A percentile compares a stretch with the other conserved stretches of the same genome.
These are phyloP conservation scores for Lasioglossum morio DNA, from an alignment of 2,888 invertebrate species.

Conservation along the genomic window DNA sequence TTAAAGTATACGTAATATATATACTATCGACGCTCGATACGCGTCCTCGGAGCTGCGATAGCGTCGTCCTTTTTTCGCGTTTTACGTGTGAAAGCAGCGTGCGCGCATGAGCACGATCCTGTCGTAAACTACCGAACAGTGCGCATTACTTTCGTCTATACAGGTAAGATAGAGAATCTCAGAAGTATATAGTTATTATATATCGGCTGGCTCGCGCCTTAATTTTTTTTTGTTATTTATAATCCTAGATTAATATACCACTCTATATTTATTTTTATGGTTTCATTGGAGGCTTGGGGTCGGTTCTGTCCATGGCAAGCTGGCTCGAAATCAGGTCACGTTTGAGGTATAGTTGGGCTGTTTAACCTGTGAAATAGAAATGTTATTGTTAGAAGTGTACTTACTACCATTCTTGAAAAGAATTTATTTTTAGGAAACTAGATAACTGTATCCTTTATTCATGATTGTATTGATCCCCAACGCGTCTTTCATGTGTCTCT, in stretches of 20 bases:
- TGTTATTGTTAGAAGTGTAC: not conserved
- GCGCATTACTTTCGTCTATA: slow-evolving; percentile 69
- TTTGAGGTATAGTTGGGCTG: slow-evolving; percentile 71
- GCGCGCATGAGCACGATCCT: slow-evolving; percentile 68
- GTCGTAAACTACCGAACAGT: slow-evolving; percentile 66
- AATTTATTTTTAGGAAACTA: not conserved
- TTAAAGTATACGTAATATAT: slow-evolving; percentile 70
- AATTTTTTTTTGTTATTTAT: slow-evolving; percentile 62
- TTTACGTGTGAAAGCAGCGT: slow-evolving; percentile 65
- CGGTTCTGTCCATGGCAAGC: slow-evolving; percentile 80
- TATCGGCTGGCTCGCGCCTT: slow-evolving; percentile 61
- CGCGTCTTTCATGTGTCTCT: not conserved
- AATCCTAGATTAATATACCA: slow-evolving; percentile 76
- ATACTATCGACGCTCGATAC: slow-evolving; percentile 69
- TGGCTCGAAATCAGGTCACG: slow-evolving; percentile 78
- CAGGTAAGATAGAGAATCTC: slow-evolving; percentile 67
- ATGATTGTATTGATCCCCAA: not conserved
- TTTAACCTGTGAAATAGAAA: slow-evolving; percentile 72
- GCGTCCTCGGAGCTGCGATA: slow-evolving; percentile 63
- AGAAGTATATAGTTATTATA: slow-evolving; percentile 70
- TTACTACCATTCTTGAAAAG: not conserved
- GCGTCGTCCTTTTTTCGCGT: slow-evolving; percentile 58
- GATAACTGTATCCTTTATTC: not conserved
- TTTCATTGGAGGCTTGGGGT: slow-evolving; percentile 76
- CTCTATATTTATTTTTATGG: slow-evolving; percentile 74